Base-by-base conservation (phyloP, 2,113 vertebrate species). In the Vidua macroura region DNA sequence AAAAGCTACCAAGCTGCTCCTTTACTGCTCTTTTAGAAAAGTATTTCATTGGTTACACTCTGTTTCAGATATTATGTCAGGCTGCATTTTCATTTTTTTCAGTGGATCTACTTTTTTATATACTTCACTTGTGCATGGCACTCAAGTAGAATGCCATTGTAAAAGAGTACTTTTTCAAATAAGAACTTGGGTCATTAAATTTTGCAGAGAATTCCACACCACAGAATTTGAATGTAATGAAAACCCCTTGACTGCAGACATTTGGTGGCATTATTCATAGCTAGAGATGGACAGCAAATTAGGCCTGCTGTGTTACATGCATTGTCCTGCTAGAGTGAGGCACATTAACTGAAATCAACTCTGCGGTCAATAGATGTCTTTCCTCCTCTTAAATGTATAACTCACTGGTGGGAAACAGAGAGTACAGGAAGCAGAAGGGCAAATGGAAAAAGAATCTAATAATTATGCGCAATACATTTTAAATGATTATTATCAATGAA, bases 271-370 rank as follows among this genome's bases (percentile, higher is more conserved):
- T 81, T 92, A 60, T 78, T 90, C 79, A 68, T 78, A 88, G 83
- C 31, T 39, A 64, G 76, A 63, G 44, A 81, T 31, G 56, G 87
- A 90, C 82, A 92, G 82, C 56, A 95, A 59, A 90, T 91, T 80
- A 80, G 24, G 18, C 92, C 79, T 77, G 92, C 93, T 96, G 92
- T 73, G 88, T 48, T 87, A 84, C 86, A 68, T 63, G 53, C n/a
- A 89, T 82, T 96, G 92, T 86, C 62, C 86, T 69, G 56, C 55
- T 77, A 91, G 70, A 33, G 11, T 93, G 86, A 89, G 55, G 39
- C 33, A 72, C 76, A 66, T 90, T 96, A 94, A 87, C 67, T 80
- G 86, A 87, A 88, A 88, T 88, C 41, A 24, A 4, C 88, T 88
- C 79, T 8, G 8, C 66, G 86, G 90, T 87, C 77, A 77, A 41